These are phyloP conservation scores for Caligus rogercresseyi DNA, from an alignment of 1,140 invertebrate genomes.

Conservation along the genomic window DNA sequence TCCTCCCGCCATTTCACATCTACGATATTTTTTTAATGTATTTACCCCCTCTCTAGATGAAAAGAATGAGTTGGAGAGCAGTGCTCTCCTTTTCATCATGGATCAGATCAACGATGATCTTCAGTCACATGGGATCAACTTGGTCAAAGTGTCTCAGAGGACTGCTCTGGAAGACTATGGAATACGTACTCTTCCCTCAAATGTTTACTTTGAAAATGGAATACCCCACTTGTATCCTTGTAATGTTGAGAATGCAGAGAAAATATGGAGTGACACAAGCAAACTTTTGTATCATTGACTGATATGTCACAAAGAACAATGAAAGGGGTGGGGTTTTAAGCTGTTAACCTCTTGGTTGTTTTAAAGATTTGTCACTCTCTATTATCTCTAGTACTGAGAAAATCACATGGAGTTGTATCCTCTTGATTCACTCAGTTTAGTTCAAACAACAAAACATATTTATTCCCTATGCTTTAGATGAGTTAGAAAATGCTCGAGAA, in stretches of 20 bases:
- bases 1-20: not conserved
- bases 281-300: no score
- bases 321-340: no score
- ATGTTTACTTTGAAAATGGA: constrained; percentile 82
- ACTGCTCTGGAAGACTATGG: constrained; percentile 62
- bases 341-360: no score
- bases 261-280: no score
- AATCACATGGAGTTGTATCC: no score
- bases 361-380: no score
- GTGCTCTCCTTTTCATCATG: constrained; percentile 63
- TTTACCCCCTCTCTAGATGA: constrained; percentile 49
- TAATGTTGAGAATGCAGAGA: no score
- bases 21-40: not conserved
- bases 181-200: constrained; percentile 58
- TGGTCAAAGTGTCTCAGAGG: constrained; percentile 49
- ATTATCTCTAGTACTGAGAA: no score
- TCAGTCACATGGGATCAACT: constrained; percentile 70
- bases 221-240: constrained; percentile 79
- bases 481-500: constrained; percentile 72
- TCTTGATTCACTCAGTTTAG: no score
- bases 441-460: no score
- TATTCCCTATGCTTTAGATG: constrained; percentile 49
- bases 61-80: constrained; percentile 70
- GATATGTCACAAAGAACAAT: no score
- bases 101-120: constrained; percentile 86